phyloP scores from a whole-genome alignment of 2,888 invertebrate genomes.

The Callyntrura guangdongensis region DNA sequence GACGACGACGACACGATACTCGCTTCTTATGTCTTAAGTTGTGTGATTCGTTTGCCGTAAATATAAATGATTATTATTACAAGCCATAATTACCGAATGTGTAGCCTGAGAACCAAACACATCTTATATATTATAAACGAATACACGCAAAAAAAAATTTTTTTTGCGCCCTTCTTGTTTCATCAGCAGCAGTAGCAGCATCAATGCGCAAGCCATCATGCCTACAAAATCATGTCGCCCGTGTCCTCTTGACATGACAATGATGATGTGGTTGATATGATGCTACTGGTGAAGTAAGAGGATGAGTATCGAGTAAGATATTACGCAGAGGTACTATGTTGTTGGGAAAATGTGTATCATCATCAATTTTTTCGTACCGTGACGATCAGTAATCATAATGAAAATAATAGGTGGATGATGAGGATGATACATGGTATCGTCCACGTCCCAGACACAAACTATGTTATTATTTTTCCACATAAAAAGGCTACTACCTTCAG shows the following conservation, averaged over 20 bases:
- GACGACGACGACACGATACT: not conserved
- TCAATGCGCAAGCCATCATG: not conserved
- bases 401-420: not conserved
- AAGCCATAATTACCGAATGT: constrained; percentile 28
- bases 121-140: not conserved
- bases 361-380: constrained; percentile 38
- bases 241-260: constrained; percentile 44
- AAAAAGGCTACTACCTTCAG: constrained; percentile 15
- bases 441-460: constrained; percentile 18
- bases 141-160: not conserved
- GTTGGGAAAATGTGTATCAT: constrained; percentile 15
- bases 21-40: not conserved
- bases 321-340: not conserved
- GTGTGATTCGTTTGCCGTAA: not conserved
- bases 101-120: constrained; percentile 26
- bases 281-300: not conserved
- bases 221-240: constrained; percentile 31
- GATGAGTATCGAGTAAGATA: not conserved
- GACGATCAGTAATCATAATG: constrained; percentile 20
- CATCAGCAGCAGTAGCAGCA: not conserved
- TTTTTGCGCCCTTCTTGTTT: not conserved
- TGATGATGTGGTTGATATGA: not conserved
- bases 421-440: constrained; percentile 20
- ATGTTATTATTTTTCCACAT: constrained; percentile 23
- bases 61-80: not conserved